Evolutionary conservation across 2,888 invertebrate genomes (phyloP).

Genomic region (Cremastinae sp.): DNA sequence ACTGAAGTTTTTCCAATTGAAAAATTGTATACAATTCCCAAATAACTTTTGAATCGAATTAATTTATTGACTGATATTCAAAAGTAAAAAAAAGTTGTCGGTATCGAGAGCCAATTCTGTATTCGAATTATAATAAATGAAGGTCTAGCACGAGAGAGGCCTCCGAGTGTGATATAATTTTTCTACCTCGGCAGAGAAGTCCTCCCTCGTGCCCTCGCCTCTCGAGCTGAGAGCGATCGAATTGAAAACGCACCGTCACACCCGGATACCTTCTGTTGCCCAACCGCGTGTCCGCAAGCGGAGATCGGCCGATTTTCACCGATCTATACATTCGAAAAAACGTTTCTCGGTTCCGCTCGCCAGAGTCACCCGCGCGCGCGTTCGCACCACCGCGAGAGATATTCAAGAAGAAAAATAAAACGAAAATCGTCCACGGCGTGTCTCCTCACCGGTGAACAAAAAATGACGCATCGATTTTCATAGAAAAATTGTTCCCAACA

Average conservation of each 20-base stretch:
- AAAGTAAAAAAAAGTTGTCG: conserved; percentile 29
- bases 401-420: conserved; percentile 13
- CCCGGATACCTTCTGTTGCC: conserved; percentile 74
- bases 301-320: background rate
- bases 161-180: conserved; percentile 37
- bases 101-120: conserved; percentile 20
- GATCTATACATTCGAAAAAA: background rate
- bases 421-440: conserved; percentile 45
- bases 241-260: conserved; percentile 75
- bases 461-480: conserved; percentile 77
- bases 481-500: conserved; percentile 56
- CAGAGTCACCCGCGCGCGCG: conserved; percentile 6
- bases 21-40: too few species aligned
- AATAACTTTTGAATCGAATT: too few species aligned
- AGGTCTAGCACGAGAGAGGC: conserved; percentile 23
- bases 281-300: conserved; percentile 63
- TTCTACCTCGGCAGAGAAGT: conserved; percentile 33
- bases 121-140: conserved; percentile 27
- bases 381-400: conserved; percentile 37
- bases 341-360: conserved; percentile 20
- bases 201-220: background rate
- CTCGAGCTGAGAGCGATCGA: conserved; percentile 51
- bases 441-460: conserved; percentile 58
- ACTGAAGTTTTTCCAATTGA: too few species aligned
- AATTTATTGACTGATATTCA: background rate